Percentiles rank a stretch among this genome's conserved stretches.
Conservation (phyloP, 2,113 vertebrate genomes). For the Saguinus midas region DNA sequence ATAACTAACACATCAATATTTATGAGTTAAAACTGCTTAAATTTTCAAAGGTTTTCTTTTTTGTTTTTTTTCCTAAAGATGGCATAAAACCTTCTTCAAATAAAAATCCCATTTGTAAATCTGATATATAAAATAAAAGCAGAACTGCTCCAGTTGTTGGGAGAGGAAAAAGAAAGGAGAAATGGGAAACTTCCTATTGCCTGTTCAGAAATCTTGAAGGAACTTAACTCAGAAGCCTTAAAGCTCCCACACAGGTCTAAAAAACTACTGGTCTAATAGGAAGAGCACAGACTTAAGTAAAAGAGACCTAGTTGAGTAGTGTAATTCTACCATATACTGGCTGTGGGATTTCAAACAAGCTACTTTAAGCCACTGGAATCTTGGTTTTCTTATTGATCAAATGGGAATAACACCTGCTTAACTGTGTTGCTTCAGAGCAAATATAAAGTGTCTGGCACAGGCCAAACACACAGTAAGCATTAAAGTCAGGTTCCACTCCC, state of each 20-base stretch:
- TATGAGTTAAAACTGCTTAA: background rate
- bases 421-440: background rate
- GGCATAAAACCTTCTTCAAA: background rate
- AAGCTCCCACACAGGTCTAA: background rate
- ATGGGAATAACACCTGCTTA: background rate
- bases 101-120: conserved; percentile 22
- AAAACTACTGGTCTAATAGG: conserved; percentile 12
- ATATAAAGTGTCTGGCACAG: background rate
- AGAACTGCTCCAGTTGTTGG: background rate
- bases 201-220: background rate
- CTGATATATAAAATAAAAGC: background rate
- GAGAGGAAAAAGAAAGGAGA: background rate
- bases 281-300: background rate
- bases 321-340: background rate
- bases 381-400: background rate
- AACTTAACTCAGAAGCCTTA: background rate
- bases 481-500: background rate
- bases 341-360: background rate
- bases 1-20: background rate
- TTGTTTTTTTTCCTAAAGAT: background rate
- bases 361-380: background rate
- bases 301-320: background rate
- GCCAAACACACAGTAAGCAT: background rate
- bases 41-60: background rate
- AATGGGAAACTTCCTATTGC: background rate